Percentiles rank a stretch among this genome's conserved stretches.
Evolutionary conservation across 2,113 vertebrate species (phyloP).

Genomic region (Saguinus midas): DNA sequence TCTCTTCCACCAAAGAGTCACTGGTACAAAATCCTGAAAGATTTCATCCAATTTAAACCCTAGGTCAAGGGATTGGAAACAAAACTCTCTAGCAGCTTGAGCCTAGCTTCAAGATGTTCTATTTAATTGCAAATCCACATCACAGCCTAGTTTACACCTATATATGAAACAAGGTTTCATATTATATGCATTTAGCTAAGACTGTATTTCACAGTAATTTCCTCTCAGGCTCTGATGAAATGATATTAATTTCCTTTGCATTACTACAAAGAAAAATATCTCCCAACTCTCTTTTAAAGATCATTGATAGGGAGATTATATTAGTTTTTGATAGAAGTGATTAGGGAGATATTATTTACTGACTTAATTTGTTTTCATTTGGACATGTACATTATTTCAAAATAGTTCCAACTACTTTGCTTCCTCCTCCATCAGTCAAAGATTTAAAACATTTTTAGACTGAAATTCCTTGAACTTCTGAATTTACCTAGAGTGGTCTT

Average conservation of each 20-base stretch:
- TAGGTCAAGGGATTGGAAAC: constrained; percentile 38
- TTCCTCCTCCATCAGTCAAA: neutral
- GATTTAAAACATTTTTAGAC: neutral
- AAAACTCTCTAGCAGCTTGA: neutral
- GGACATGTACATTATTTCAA: neutral
- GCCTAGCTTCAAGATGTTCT: constrained; percentile 42
- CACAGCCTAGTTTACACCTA: neutral
- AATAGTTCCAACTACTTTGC: neutral
- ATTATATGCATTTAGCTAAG: constrained; percentile 42
- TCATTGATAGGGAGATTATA: constrained; percentile 29
- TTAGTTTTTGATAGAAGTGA: neutral
- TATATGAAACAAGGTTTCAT: constrained; percentile 2
- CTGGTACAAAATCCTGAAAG: constrained; percentile 27
- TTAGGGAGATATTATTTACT: constrained; percentile 14
- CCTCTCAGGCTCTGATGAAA: constrained; percentile 35
- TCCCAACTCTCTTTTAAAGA: constrained; percentile 22
- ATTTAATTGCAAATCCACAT: neutral
- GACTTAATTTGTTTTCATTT: constrained; percentile 48
- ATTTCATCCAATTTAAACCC: constrained; percentile 44
- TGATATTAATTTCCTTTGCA: constrained; percentile 50
- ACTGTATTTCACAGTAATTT: constrained; percentile 43
- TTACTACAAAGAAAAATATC: constrained; percentile 40
- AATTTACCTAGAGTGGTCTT: neutral
- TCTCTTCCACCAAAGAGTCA: constrained; percentile 19
- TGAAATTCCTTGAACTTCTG: neutral